A percentile compares a stretch with the other conserved stretches of the same genome.
Evolutionary conservation across 2,797 vertebrate genomes (phyloP).

Genomic region (Garrulus glandarius): DNA sequence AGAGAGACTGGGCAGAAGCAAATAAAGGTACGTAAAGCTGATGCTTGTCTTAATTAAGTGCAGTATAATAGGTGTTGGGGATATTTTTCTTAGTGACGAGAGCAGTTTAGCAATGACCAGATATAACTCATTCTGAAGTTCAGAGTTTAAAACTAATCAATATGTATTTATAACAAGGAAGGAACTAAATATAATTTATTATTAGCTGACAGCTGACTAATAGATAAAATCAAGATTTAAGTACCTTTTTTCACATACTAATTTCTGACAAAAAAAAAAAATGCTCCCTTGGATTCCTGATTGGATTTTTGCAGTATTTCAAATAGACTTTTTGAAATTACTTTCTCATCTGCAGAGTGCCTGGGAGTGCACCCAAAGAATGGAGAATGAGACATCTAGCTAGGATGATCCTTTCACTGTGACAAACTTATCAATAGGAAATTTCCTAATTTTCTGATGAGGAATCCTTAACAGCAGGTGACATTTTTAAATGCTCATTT

Average conservation of each 20-base stretch:
- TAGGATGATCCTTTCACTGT: not conserved
- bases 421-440: not conserved
- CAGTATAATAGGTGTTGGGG: slow-evolving; percentile 77
- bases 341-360: not conserved
- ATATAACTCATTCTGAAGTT: slow-evolving; percentile 83
- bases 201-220: slow-evolving; percentile 39
- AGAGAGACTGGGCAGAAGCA: slow-evolving; percentile 77
- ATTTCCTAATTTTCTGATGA: not conserved
- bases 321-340: not conserved
- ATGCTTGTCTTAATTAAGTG: slow-evolving; percentile 87
- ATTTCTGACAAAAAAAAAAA: slow-evolving; percentile 48
- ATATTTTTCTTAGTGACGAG: slow-evolving; percentile 68
- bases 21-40: slow-evolving; percentile 82
- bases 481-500: not conserved
- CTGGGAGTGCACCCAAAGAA: not conserved
- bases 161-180: slow-evolving; percentile 77
- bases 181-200: slow-evolving; percentile 68
- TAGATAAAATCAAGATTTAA: slow-evolving; percentile 44
- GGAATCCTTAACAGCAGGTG: not conserved
- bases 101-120: slow-evolving; percentile 77
- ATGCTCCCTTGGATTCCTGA: not conserved
- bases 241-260: slow-evolving; percentile 20
- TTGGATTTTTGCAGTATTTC: not conserved
- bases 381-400: accelerated
- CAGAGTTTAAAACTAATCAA: slow-evolving; percentile 81